A percentile compares a stretch with the other conserved stretches of the same genome.
Evolutionary conservation across 2,888 invertebrate genomes (phyloP).

Genomic region (Lysandra bellargus): DNA sequence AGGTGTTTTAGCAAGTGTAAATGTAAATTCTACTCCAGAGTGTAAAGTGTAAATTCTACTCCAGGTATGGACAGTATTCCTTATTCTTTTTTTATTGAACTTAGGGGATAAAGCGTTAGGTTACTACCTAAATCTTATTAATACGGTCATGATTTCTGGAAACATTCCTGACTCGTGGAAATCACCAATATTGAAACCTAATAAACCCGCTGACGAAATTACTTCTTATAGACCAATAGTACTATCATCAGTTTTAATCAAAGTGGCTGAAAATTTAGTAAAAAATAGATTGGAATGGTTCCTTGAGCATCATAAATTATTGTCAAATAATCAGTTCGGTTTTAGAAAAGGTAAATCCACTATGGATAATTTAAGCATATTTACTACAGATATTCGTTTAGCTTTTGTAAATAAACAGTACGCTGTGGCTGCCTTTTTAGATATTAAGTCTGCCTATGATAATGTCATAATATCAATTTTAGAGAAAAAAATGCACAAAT

Average conservation of each 20-base stretch:
- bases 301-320: neutral
- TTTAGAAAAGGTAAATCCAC: neutral
- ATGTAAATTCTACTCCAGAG: no score
- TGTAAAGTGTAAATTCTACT: no score
- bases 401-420: neutral
- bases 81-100: neutral
- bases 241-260: neutral
- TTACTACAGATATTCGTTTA: neutral
- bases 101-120: neutral
- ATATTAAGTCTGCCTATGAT: neutral
- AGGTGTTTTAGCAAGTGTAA: neutral
- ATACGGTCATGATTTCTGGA: neutral
- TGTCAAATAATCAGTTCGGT: no score
- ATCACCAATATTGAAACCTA: no score
- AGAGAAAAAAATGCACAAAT: neutral
- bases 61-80: neutral
- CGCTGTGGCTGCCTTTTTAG: no score
- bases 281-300: neutral
- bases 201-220: no score
- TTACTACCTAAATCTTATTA: neutral
- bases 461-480: neutral
- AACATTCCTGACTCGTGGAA: no score
- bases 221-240: no score
- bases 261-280: neutral
- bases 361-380: neutral